Evolutionary conservation across 35 echinoderm and acorn worm species (phyloP), one percentile per base, ranked within the genome.

Genomic region (Strongylocentrotus purpuratus): DNA sequence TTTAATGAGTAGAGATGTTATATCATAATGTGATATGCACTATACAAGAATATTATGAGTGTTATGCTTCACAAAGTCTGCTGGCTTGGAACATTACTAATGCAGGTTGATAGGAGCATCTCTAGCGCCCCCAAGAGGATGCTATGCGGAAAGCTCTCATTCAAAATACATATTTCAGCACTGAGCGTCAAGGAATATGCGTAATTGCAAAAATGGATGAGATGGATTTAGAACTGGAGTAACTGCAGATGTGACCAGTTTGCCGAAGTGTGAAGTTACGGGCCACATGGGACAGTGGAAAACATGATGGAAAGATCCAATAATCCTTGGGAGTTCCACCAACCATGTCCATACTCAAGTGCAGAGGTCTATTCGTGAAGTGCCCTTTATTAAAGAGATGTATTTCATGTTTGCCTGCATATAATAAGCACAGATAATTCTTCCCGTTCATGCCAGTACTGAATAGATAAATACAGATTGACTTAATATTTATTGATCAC

Each of bases 221-320:
- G 45, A 89, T 89, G 87, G 87, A 89, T 89, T 89, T 89, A 89
- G 87, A 46, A 89, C 87, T 41, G 33, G 87, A 89, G 87, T 46
- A 89, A 46, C 65, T 89, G 87, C 87, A 89, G 87, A 89, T 89
- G 87, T 89, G 87, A 89, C 87, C 45, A 31, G 87, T 89, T 89
- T 46, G 25, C 32, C 87, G 87, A 89, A 89, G 87, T 46, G 87
- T 89, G 32, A 89, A 46, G 87, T 89, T 89, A 41, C 32, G 33
- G 12, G 33, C 45, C 87, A 89, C 87, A 18, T 89, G 87, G 87
- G 87, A 89, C 4, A 18, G 32, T 15, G 45, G 87, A 46, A 33
- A 89, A 89, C 87, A 46, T 41, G 32, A 89, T 15, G 33, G 45
- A 89, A 89, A 41, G 45, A 41, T 41, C 32, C 25, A 89, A 89